Percentiles rank a stretch among this genome's conserved stretches.
Evolutionary conservation across 2,113 vertebrate genomes (phyloP).

Genomic region (Chrysemys picta): DNA sequence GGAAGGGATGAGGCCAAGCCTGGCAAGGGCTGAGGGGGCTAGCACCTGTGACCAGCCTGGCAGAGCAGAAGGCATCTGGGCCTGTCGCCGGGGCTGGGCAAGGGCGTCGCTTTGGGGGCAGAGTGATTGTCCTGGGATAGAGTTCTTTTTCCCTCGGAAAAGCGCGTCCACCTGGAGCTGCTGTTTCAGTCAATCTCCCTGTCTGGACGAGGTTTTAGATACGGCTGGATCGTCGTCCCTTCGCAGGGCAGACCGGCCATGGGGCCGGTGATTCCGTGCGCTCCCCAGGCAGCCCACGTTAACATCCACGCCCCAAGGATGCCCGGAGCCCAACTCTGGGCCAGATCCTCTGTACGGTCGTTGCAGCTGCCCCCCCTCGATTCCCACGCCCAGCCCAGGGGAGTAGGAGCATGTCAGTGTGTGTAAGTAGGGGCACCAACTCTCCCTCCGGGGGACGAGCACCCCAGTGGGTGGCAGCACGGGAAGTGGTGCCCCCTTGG

Average conservation of each 20-base stretch:
- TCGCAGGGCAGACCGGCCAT: fast-evolving
- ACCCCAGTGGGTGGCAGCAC: neutral
- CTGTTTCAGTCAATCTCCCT: neutral
- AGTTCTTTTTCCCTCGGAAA: neutral
- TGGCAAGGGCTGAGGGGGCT: neutral
- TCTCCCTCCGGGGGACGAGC: neutral
- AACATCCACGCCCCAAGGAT: neutral
- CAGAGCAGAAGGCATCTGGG: neutral
- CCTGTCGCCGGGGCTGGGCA: neutral
- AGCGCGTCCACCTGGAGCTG: neutral
- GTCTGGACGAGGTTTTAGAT: neutral
- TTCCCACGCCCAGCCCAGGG: neutral
- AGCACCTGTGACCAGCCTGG: neutral
- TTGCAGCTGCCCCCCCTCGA: neutral
- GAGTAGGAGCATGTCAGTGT: neutral
- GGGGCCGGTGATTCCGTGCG: fast-evolving
- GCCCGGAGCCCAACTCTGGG: neutral
- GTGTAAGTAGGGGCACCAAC: neutral
- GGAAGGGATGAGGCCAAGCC: neutral
- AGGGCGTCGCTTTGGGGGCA: neutral
- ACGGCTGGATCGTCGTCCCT: neutral
- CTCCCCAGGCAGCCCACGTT: neutral
- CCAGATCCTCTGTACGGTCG: neutral
- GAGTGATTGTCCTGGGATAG: neutral
- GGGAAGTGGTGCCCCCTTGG: neutral